Evolutionary conservation across 92 coral and sea anemone species (phyloP), one percentile per base, ranked within the genome.

Genomic region (Actinernus sp.): DNA sequence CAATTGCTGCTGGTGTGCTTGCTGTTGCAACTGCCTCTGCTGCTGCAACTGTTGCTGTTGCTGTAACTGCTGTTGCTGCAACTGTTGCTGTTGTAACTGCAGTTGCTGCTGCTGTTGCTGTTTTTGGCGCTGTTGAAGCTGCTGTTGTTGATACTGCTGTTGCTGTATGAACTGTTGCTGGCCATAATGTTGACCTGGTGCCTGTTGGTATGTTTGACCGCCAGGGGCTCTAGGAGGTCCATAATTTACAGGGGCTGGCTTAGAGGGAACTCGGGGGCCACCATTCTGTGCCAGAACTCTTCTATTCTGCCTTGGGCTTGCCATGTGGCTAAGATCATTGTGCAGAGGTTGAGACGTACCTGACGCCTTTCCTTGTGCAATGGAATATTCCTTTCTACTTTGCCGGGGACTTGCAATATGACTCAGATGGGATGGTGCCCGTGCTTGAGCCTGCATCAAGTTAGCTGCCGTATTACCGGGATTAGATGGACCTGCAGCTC

Each of bases 361-460:
- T 20, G 77, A 27, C 1, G 74, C 55, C 39, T 76, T 77, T 44
- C 78, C 82, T 57, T 84, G 91, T 30, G 61, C 57, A 61, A 73
- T 81, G 5, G 84, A 61, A 57, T 65, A 89, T 49, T 89, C 93
- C 17, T 75, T 69, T 31, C 96, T 85, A 56, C 84, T 89, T 56
- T 84, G 96, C 57, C 85, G 85, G 10, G 96, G 96, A 33, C 96
- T 89, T 2, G 96, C 91, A 17, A 89, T 89, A 72, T 89, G 96
- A 31, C 92, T 85, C 17, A 89, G 71, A 29, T 58, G 52, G 14
- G 72, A 27, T 8, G 67, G 67, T 1, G 76, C 76, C 34, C 75
- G 83, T 8, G 78, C 34, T 29, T 68, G 55, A 33, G 67, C 37
- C 19, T 34, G 33, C n/a, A n/a, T n/a, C n/a, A n/a, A n/a, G n/a